Base-by-base conservation (phyloP, 2,113 vertebrate species). In the Prochilodus magdalenae region DNA sequence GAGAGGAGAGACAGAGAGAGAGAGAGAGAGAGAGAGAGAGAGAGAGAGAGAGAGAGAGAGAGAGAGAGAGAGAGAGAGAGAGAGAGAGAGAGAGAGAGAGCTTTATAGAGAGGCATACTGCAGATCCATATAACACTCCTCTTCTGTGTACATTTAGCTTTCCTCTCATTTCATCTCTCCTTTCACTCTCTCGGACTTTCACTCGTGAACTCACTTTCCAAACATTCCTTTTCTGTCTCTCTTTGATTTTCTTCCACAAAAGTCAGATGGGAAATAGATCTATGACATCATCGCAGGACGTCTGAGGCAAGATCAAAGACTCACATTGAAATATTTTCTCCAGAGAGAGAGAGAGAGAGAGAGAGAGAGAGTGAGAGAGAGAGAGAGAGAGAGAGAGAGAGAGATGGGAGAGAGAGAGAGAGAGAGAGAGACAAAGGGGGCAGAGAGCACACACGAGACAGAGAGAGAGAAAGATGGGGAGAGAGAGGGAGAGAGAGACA, bases 221-320 rank as follows among this genome's bases (percentile, higher is more conserved):
- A 47, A 62, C 4, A 26, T 40, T 10, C 53, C 22, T 29, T 8
- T 51, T 49, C 47, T 20, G 33, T 26, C 20, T 57, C 27, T 63
- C 15, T 0, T 62, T 40, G 53, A 26, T 57, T 40, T 40, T 62
- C 65, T 53, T 47, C 8, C 44, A 81, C 57, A 24, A 24, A 53
- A 16, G 27, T n/a, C 70, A 33, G 70, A 73, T 66, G 44, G 60
- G 59, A 74, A 80, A 73, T 63, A 29, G 24, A 60, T 36, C 0
- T 1, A 63, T 80, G 78, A 80, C 69, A 80, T 81, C 71, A 74
- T 65, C 10, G 26, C 66, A 67, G 79, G 79, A 73, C 49, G 51
- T 73, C 10, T 70, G 30, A 47, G 24, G 70, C 40, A 59, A 62
- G n/a, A 30, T 73, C 67, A 66, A 6, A 27, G 36, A 16, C 20